Evolutionary conservation across 2,797 vertebrate genomes (phyloP), one percentile per base, ranked within the genome.

Genomic region (Schizopygopsis pylzovi): DNA sequence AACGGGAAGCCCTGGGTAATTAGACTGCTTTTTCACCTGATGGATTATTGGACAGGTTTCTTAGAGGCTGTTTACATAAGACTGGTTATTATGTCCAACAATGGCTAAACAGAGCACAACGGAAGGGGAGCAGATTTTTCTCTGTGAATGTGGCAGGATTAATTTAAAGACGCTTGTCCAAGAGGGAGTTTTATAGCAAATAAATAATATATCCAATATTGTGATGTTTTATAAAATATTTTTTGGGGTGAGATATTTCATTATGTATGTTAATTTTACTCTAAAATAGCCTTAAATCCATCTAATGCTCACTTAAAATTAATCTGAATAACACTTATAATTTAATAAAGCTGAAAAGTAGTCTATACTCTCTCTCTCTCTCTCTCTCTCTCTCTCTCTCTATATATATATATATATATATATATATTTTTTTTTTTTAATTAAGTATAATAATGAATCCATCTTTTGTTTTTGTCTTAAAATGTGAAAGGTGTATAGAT

Each of bases 41-140:
- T 67, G 41, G 43, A 67, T 49, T 20, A 68, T 81, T 81, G 79
- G 45, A 81, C 52, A 63, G 79, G 20, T 81, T 68, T 81, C 63
- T 33, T 49, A 3, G 12, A 25, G 61, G 20, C 5, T 81, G 79
- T 81, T 81, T 81, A 22, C 25, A 33, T 81, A 52, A 80, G 28
- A 22, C 43, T 49, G 28, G 61, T 67, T 80, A 67, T 81, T 81
- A 45, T 67, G 22, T 75, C 41, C 68, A 41, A 71, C n/a, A 71
- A 43, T 71, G 39, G 68, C 20, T 43, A 43, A 39, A 79, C n/a
- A 11, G 72, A 20, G 73, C 49, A 5, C 7, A 41, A 16, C n/a
- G 5, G 56, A 63, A 63, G 9, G 0, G n/a, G 39, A 43, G 54
- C 12, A 59, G 15, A 61, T 39, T 61, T 61, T 43, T 79, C 61